phyloP scores from a whole-genome alignment of 2,888 invertebrate species.

The Drosophila falleni region DNA sequence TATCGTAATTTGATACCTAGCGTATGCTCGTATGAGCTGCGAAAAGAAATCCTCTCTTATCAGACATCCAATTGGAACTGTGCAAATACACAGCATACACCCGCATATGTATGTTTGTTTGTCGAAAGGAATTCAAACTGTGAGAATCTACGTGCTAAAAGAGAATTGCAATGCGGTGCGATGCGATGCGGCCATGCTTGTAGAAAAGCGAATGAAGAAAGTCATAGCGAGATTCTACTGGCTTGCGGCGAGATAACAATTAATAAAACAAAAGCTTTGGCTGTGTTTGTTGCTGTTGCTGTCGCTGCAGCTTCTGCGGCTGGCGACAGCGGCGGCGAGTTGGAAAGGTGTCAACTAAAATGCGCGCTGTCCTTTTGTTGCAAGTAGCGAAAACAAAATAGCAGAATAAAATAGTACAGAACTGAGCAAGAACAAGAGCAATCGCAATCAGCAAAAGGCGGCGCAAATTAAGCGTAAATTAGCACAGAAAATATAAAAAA shows the following conservation, averaged over 20 bases:
- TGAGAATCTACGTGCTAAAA: constrained; percentile 31
- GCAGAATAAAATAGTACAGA: constrained; percentile 9
- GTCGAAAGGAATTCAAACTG: not conserved
- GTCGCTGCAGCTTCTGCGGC: constrained; percentile 7
- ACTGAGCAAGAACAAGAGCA: constrained; percentile 8
- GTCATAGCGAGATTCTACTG: constrained; percentile 18
- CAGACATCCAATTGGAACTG: not conserved
- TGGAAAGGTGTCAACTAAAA: constrained; percentile 21
- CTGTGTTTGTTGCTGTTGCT: constrained; percentile 6
- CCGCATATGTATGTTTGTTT: not conserved
- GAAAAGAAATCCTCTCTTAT: not conserved
- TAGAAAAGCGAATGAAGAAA: constrained; percentile 26
- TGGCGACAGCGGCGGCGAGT: constrained; percentile 24
- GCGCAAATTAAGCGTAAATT: constrained; percentile 73
- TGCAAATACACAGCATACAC: not conserved
- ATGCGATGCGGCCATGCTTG: not conserved
- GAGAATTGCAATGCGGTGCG: constrained; percentile 7
- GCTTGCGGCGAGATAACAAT: constrained; percentile 39
- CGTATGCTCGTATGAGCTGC: not conserved
- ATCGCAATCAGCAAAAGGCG: constrained; percentile 56
- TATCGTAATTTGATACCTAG: not conserved
- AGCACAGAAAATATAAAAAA: constrained; percentile 64
- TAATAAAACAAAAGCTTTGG: constrained; percentile 3
- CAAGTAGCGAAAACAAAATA: constrained; percentile 30
- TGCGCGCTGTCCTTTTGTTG: constrained; percentile 54